A percentile compares a stretch with the other conserved stretches of the same genome.
These are phyloP conservation scores for Lethenteron reissneri DNA, from an alignment of 2,113 vertebrate species.

Conservation along the genomic window DNA sequence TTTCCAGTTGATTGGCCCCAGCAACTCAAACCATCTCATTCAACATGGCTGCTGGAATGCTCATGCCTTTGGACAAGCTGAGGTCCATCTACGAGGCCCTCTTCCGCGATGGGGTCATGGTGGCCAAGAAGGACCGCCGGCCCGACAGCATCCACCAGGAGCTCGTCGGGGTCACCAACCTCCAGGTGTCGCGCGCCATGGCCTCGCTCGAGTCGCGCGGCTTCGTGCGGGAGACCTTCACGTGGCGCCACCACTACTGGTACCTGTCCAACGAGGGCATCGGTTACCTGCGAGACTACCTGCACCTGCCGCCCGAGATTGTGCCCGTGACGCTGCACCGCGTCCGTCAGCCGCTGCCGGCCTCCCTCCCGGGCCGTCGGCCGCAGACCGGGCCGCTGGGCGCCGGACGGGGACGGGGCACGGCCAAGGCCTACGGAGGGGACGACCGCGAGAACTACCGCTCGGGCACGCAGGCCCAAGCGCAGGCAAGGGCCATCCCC, in stretches of 20 bases:
- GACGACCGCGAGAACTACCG: too few relatives aligned
- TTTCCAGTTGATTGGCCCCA: too few relatives aligned
- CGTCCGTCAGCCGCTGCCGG: conserved; percentile 21
- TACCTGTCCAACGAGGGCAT: conserved; percentile 68
- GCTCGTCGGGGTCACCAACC: conserved; percentile 39
- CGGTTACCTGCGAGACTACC: conserved; percentile 50
- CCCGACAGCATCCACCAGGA: conserved; percentile 53
- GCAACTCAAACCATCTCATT: too few relatives aligned
- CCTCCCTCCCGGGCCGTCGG: too few relatives aligned
- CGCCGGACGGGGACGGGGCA: too few relatives aligned
- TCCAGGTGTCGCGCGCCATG: conserved; percentile 65
- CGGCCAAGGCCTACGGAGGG: too few relatives aligned
- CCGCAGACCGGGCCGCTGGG: too few relatives aligned
- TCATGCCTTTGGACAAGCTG: conserved; percentile 56
- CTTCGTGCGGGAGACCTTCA: conserved; percentile 53
- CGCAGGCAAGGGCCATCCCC: too few relatives aligned
- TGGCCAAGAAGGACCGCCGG: conserved; percentile 60
- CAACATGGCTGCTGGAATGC: conserved; percentile 83
- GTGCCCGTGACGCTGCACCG: conserved; percentile 59
- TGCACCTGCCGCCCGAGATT: conserved; percentile 58
- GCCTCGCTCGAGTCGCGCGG: conserved; percentile 51
- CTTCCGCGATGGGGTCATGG: conserved; percentile 79
- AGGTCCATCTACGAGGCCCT: conserved; percentile 64
- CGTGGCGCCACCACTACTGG: conserved; percentile 83
- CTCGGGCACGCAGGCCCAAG: too few relatives aligned